A percentile compares a stretch with the other conserved stretches of the same genome.
phyloP scores from a whole-genome alignment of 2,113 vertebrate species.

The Austrofundulus limnaeus region DNA sequence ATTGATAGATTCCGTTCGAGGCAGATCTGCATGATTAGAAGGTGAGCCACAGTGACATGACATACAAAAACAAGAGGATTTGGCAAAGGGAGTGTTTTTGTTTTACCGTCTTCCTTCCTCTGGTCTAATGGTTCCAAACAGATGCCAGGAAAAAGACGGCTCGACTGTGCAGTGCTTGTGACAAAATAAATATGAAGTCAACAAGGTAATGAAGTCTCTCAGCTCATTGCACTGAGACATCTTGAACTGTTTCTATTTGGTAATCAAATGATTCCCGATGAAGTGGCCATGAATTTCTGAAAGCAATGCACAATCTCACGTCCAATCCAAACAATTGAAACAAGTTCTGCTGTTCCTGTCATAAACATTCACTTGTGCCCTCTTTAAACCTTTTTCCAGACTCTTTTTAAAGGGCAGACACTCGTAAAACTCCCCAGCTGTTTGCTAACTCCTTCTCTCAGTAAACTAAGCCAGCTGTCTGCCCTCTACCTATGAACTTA shows the following conservation, averaged over 20 bases:
- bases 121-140: conserved; percentile 25
- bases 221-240: conserved; percentile 17
- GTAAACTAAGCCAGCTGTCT: conserved; percentile 73
- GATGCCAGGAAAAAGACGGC: conserved; percentile 12
- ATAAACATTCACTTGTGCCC: conserved; percentile 67
- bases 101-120: conserved; percentile 43
- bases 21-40: conserved; percentile 37
- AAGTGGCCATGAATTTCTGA: conserved; percentile 20
- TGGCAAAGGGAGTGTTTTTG: conserved; percentile 25
- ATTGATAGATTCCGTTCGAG: conserved; percentile 12
- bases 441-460: conserved; percentile 53
- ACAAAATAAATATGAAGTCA: conserved; percentile 37
- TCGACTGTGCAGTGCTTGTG: not conserved
- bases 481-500: conserved; percentile 73
- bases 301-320: conserved; percentile 17
- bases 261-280: conserved; percentile 21
- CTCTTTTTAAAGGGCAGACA: conserved; percentile 65
- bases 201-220: conserved; percentile 1
- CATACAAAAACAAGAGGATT: conserved; percentile 26
- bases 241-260: conserved; percentile 12
- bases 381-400: conserved; percentile 69
- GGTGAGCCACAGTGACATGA: conserved; percentile 9
- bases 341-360: conserved; percentile 42
- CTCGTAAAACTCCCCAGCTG: conserved; percentile 68
- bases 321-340: conserved; percentile 49